Evolutionary conservation across 2,888 invertebrate species (phyloP).

Genomic region (Harpagoxenus sublaevis): DNA sequence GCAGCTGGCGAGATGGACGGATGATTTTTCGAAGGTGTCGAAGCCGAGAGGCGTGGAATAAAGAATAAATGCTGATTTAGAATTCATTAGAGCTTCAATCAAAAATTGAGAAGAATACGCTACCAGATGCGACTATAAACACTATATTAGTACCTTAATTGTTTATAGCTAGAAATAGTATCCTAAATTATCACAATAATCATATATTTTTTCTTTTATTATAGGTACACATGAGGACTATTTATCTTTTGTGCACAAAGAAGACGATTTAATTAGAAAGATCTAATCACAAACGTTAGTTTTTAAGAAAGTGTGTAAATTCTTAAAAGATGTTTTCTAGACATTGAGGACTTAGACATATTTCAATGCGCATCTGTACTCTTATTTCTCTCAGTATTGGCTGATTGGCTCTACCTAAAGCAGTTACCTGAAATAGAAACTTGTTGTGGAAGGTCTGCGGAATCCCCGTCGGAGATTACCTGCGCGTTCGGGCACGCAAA

Average conservation of each 20-base stretch:
- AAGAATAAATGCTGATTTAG: neutral
- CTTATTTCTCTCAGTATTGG: neutral
- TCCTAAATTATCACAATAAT: neutral
- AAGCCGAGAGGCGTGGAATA: neutral
- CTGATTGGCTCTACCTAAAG: neutral
- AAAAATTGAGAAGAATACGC: neutral
- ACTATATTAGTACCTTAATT: neutral
- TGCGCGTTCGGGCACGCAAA: slow-evolving; percentile 18
- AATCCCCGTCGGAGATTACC: neutral
- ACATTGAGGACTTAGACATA: neutral
- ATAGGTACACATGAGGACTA: neutral
- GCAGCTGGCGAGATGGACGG: neutral
- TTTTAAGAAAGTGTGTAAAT: neutral
- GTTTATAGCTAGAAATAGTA: neutral
- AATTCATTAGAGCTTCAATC: neutral
- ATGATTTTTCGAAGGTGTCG: neutral
- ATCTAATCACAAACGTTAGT: neutral
- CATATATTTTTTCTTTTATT: neutral
- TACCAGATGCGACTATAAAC: neutral
- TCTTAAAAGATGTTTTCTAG: neutral
- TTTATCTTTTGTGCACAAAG: neutral
- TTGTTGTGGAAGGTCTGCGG: neutral
- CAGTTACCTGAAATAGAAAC: neutral
- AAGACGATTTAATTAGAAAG: neutral
- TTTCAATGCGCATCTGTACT: too few relatives aligned